phyloP scores from a whole-genome alignment of 2,113 vertebrate genomes.

The Microcebus jonahi region DNA sequence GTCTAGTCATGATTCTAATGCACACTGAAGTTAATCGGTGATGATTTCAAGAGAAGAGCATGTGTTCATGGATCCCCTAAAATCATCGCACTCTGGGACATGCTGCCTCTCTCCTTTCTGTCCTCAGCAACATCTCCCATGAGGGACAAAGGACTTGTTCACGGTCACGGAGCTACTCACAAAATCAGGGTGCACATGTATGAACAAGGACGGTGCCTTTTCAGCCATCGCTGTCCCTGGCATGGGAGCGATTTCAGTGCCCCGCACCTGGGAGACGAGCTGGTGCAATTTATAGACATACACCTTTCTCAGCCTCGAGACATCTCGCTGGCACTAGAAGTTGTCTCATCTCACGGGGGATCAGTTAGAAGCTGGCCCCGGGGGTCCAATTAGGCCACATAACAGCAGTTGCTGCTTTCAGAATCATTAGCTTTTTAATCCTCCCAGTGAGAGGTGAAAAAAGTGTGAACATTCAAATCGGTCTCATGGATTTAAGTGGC shows the following conservation, averaged over 20 bases:
- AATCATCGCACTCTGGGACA: neutral
- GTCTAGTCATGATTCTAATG: neutral
- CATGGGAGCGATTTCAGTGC: neutral
- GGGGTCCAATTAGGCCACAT: neutral
- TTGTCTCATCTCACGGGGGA: neutral
- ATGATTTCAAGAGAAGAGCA: neutral
- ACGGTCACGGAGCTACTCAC: neutral
- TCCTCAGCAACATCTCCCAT: neutral
- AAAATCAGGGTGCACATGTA: neutral
- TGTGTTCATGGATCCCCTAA: accelerated
- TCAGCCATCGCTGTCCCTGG: neutral
- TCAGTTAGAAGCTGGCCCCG: neutral
- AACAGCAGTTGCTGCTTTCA: neutral
- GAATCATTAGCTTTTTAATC: constrained; percentile 36
- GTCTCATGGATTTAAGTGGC: neutral
- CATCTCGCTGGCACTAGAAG: neutral
- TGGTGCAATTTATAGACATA: accelerated
- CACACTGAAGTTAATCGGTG: neutral
- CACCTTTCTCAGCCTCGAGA: neutral
- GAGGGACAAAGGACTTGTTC: neutral
- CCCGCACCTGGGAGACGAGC: neutral
- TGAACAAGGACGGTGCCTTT: neutral
- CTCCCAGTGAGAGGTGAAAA: neutral
- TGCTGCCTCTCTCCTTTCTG: neutral
- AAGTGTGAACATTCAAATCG: neutral